Evolutionary conservation across 2,888 invertebrate species (phyloP).

Genomic region (Drosophila diplacantha): DNA sequence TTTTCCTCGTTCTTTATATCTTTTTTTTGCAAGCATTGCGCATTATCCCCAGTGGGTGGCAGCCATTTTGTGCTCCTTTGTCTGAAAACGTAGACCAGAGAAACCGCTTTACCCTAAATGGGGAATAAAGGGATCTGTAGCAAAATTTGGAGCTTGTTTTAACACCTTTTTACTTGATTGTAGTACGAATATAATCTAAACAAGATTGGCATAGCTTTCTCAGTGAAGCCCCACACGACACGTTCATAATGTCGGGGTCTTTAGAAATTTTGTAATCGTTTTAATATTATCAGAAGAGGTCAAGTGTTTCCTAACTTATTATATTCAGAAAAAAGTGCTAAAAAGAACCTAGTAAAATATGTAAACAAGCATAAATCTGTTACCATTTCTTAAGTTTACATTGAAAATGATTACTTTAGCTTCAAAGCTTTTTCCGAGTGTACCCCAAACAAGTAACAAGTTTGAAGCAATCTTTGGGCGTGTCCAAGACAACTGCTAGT

Average conservation of each 20-base stretch:
- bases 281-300: too few relatives aligned
- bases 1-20: conserved; percentile 7
- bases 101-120: neutral
- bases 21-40: conserved; percentile 17
- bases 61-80: conserved; percentile 31
- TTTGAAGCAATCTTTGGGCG: conserved; percentile 15
- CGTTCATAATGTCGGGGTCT: too few relatives aligned
- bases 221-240: too few relatives aligned
- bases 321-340: too few relatives aligned
- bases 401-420: neutral
- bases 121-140: neutral
- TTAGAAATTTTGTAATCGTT: too few relatives aligned
- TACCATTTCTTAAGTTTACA: neutral
- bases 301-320: too few relatives aligned
- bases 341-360: too few relatives aligned
- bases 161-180: neutral
- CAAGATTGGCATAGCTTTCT: too few relatives aligned
- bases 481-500: conserved; percentile 11
- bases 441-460: conserved; percentile 2
- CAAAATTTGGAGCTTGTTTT: neutral
- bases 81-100: conserved; percentile 9
- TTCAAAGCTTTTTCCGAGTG: neutral
- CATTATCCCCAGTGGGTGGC: conserved; percentile 22
- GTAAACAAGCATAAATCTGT: too few relatives aligned
- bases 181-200: too few relatives aligned